Conservation (phyloP, 2,888 invertebrate species). For the Xylota segnis region DNA sequence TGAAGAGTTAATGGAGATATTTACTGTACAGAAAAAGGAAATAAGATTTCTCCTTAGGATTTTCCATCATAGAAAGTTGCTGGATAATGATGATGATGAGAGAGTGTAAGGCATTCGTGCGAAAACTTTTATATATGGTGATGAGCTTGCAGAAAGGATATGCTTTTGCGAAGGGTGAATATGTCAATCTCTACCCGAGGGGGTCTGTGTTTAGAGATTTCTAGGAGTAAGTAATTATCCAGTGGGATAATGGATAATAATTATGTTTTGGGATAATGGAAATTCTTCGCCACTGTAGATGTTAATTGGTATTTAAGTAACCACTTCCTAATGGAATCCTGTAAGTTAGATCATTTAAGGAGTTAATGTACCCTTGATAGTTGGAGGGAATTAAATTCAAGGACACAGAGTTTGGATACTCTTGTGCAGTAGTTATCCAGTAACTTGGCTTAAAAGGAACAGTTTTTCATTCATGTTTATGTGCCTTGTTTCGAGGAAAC, state of each 20-base stretch:
- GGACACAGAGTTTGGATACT: neutral
- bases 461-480: too few species aligned
- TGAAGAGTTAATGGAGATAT: conserved; percentile 10
- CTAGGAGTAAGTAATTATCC: conserved; percentile 2
- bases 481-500: too few species aligned
- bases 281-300: neutral
- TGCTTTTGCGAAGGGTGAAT: neutral
- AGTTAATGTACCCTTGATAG: neutral
- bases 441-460: too few species aligned
- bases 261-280: conserved; percentile 4
- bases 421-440: too few species aligned
- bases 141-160: neutral
- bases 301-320: conserved; percentile 3
- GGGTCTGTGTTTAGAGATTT: neutral
- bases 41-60: neutral
- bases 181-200: neutral
- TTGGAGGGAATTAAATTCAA: neutral
- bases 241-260: neutral
- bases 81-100: conserved; percentile 8
- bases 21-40: neutral
- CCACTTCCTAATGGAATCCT: neutral
- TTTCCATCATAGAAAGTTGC: neutral
- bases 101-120: conserved; percentile 3
- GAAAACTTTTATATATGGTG: conserved; percentile 12
- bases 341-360: neutral